Base-by-base conservation (phyloP, 2,888 invertebrate genomes). In the Tetragonula carbonaria region DNA sequence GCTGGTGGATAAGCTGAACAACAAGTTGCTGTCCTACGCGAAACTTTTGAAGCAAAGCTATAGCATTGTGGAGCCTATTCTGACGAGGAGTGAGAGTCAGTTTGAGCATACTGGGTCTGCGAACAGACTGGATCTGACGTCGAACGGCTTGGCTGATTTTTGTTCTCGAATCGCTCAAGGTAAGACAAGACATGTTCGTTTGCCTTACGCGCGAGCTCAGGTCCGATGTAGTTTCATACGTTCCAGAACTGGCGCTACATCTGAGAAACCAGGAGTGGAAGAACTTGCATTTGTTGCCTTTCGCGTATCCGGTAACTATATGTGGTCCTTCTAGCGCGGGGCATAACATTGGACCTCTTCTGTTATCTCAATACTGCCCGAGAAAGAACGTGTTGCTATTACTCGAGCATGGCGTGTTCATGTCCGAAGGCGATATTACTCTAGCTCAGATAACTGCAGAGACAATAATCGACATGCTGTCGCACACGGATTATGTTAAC, bases 401-500 rank as follows among this genome's bases (percentile, higher is more conserved):
- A 4, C 74, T 94, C 77, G 94, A 94, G 51, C 93, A 94, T 53
- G 92, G 91, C 21, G 85, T 84, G 23, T 93, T 92, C 28, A 94
- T 94, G 94, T 93, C 93, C 0, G 94, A 94, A 71, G 92, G 93
- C 33, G 94, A 94, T 62, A 87, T 94, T 23, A 87, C 92, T 5
- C 82, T 94, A 21, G 93, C 93, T 62, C 94, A 94, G 82, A 92
- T 93, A 77, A 92, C 93, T 65, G 93, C 94, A 16, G 94, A 93
- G 87, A 93, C 93, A 11, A 92, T 94, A 38, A 89, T 94, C 4
- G 94, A 94, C 28, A 94, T 94, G 93, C 83, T 94, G 4, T 91
- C 93, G 0, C 94, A 94, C 57, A 91, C 89, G 4, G 94, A 94
- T 85, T 90, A 87, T n/a, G 91, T 94, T 21, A 92, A 91, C n/a